phyloP scores from a whole-genome alignment of 2,888 invertebrate genomes.

The Trichopria drosophilae region DNA sequence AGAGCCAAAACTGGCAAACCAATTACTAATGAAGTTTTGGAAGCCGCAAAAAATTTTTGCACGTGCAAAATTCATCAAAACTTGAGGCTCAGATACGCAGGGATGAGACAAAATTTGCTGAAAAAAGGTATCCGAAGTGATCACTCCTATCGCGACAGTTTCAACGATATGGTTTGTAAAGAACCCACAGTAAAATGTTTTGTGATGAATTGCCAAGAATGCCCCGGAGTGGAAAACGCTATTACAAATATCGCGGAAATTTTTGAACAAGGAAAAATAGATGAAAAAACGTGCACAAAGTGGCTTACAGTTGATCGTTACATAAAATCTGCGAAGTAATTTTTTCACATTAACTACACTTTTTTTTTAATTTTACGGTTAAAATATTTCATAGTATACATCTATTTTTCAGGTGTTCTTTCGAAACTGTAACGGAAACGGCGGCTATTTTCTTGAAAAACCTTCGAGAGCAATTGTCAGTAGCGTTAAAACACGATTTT shows the following conservation, averaged over 20 bases:
- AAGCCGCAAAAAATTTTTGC: too few species aligned
- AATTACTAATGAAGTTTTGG: constrained; percentile 1
- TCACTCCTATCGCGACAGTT: constrained; percentile 3
- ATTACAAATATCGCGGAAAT: constrained; percentile 8
- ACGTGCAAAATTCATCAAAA: constrained; percentile 8
- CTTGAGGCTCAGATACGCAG: constrained; percentile 6
- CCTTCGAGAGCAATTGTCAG: neutral
- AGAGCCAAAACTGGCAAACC: constrained; percentile 6
- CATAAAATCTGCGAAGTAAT: neutral
- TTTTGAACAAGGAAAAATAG: neutral
- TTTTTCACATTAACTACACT: too few species aligned
- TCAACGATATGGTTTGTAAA: constrained; percentile 11
- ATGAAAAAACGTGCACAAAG: constrained; percentile 4
- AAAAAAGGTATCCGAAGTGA: constrained; percentile 1
- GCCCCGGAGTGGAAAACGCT: constrained; percentile 7
- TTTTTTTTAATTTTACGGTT: neutral
- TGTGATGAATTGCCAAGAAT: constrained; percentile 10
- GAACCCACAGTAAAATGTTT: constrained; percentile 7
- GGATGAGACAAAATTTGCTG: constrained; percentile 8
- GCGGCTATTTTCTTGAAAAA: neutral
- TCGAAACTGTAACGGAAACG: neutral
- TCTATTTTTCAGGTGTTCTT: constrained; percentile 3
- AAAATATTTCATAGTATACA: constrained; percentile 1
- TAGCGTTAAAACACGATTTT: too few species aligned
- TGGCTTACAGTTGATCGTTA: constrained; percentile 12